These are phyloP conservation scores for Scolopax rusticola DNA, from an alignment of 2,797 vertebrate species.

Conservation along the genomic window DNA sequence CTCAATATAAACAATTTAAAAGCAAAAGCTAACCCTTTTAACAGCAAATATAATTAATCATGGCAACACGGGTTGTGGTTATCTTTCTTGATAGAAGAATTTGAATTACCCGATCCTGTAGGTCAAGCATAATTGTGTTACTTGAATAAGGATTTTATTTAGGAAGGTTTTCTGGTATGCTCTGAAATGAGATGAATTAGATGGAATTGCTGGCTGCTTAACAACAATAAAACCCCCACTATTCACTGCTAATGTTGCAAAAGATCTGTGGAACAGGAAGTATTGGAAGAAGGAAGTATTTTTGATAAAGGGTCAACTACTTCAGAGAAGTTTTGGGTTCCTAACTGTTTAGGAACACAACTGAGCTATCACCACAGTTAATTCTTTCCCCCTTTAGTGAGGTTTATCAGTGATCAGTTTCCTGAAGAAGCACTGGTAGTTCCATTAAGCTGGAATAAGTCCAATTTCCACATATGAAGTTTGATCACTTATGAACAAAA, in stretches of 20 bases:
- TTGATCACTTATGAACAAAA: neutral
- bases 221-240: neutral
- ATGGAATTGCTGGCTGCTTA: slow-evolving; percentile 8
- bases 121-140: slow-evolving; percentile 25
- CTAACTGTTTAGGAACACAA: neutral
- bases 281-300: neutral
- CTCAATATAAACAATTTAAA: neutral
- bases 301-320: neutral
- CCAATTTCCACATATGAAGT: neutral
- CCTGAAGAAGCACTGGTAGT: neutral
- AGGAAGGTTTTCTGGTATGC: neutral
- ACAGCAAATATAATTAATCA: neutral
- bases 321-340: neutral
- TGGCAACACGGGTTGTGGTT: neutral
- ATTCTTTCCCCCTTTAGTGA: neutral
- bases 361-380: neutral
- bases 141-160: slow-evolving; percentile 48
- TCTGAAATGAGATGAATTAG: neutral
- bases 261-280: neutral
- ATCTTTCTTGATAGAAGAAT: neutral
- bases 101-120: neutral
- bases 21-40: neutral
- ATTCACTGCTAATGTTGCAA: neutral
- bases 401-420: neutral
- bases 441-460: neutral